Evolutionary conservation across 2,113 vertebrate genomes (phyloP), one percentile per base, ranked within the genome.

Genomic region (Eolophus roseicapilla): DNA sequence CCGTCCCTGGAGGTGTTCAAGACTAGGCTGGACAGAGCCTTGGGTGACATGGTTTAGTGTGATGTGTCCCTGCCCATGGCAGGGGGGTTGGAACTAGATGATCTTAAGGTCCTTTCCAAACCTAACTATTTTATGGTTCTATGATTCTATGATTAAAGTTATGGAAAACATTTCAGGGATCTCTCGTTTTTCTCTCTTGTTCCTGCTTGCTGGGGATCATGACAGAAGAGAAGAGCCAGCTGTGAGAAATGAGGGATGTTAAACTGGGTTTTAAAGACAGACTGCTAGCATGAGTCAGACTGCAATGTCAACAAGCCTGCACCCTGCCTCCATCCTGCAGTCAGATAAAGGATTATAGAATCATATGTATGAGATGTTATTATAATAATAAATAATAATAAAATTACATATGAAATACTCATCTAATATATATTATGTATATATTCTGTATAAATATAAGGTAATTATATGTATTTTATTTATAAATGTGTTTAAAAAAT

Each of bases 151-250:
- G 37, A 37, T 37, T 37, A 37, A 37, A 81, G 15, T 33, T 50
- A 29, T 47, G 35, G 23, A 76, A 68, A 88, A 73, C 2, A 27
- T 65, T 89, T 82, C 71, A 35, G 13, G 13, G 9, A 11, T 43
- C 6, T 67, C 47, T 74, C 44, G 7, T 23, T 25, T 35, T 46
- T 86, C 9, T 60, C 25, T 39, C 33, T 57, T 50, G 6, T 27
- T 43, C 15, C 7, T 79, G 57, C 12, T 70, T 13, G 0, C 27
- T 0, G 0, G 29, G 43, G 4, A 63, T 63, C 27, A 33, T 6
- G 9, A 37, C 25, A 84, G 57, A 39, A 29, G 21, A 53, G 75
- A 74, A 50, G 14, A 84, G 53, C 24, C 4, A 2, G 9, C 31
- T 53, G 11, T n/a, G n/a, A 53, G 81, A 43, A 88, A 86, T n/a